These are phyloP conservation scores for Tenebrosternarchus preto DNA, from an alignment of 2,113 vertebrate species.

Conservation along the genomic window DNA sequence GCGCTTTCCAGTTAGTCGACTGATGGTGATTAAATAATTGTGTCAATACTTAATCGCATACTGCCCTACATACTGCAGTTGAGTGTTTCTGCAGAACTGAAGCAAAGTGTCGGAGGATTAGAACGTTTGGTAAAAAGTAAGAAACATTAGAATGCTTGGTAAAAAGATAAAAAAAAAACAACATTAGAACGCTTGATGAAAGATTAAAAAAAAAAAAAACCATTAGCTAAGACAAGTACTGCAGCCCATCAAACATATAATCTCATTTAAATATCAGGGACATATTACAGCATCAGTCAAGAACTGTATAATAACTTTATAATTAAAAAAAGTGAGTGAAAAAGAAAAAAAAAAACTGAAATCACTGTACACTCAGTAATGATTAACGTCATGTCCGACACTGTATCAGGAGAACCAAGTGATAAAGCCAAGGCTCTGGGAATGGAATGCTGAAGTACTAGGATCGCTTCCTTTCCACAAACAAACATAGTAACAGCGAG, in stretches of 20 bases:
- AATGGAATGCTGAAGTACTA: background rate
- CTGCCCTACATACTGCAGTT: too few species aligned
- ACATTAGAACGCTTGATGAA: background rate
- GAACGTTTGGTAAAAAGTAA: too few species aligned
- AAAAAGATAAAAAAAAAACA: too few species aligned
- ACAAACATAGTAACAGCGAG: background rate
- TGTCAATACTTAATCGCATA: too few species aligned
- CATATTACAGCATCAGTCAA: background rate
- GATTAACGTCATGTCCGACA: constrained; percentile 4
- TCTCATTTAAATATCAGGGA: background rate
- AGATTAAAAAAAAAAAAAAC: background rate
- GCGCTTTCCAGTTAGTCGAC: too few species aligned
- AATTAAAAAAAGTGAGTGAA: too few species aligned
- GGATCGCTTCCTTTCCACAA: background rate
- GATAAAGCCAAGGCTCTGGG: constrained; percentile 4
- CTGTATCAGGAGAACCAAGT: background rate
- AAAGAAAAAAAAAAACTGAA: background rate
- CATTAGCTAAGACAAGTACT: background rate
- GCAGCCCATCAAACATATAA: background rate
- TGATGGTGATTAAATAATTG: too few species aligned
- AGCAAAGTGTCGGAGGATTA: too few species aligned
- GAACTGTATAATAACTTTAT: background rate
- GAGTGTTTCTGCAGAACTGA: too few species aligned
- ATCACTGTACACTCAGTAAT: background rate
- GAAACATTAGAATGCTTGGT: too few species aligned